These are phyloP conservation scores for Protobothrops mucrosquamatus DNA, from an alignment of 2,113 vertebrate species.

Conservation along the genomic window DNA sequence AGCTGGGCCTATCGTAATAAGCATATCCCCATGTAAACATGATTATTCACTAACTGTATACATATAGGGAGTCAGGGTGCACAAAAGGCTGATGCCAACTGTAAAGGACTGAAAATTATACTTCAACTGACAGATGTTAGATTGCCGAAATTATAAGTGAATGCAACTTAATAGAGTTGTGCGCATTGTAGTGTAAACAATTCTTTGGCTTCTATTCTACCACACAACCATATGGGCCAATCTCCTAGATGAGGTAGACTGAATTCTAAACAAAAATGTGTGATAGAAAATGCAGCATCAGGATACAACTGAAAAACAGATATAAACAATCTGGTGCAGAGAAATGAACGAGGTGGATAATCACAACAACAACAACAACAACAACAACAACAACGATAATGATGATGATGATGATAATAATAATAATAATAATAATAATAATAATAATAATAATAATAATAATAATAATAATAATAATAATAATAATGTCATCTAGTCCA, in stretches of 20 bases:
- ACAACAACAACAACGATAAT: no score
- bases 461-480: no score
- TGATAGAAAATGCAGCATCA: not conserved
- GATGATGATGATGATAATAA: no score
- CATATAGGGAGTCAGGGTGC: not conserved
- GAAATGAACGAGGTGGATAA: not conserved
- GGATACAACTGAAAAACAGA: constrained; percentile 17
- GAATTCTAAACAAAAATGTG: constrained; percentile 22
- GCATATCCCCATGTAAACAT: not conserved
- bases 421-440: no score
- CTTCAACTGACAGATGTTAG: constrained; percentile 30
- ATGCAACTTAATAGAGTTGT: constrained; percentile 15
- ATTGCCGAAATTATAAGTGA: constrained; percentile 15
- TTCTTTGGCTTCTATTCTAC: not conserved
- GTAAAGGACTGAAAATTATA: constrained; percentile 16
- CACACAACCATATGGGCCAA: constrained; percentile 12
- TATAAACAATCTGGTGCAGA: not conserved
- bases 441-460: no score
- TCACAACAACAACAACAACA: no score
- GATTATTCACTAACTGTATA: not conserved
- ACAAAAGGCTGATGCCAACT: not conserved
- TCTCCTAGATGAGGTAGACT: constrained; percentile 18
- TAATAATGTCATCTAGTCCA: no score
- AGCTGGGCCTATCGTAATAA: not conserved
- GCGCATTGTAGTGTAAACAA: constrained; percentile 32